Base-by-base conservation (phyloP, 2,888 invertebrate species). In the Pegoplata infirma region DNA sequence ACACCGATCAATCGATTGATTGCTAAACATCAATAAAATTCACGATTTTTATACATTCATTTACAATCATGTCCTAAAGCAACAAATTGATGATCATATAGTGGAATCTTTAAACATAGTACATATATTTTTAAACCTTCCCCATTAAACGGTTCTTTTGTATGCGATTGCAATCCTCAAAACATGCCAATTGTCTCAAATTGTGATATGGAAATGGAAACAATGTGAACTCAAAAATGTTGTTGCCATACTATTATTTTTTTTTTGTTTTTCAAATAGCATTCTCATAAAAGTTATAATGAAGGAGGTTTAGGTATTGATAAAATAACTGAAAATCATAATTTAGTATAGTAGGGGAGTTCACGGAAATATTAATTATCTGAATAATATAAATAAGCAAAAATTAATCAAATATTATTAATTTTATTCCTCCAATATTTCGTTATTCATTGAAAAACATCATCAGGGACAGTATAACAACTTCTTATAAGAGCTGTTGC, bases 31-130 rank as follows among this genome's bases (percentile, higher is more conserved):
- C 19, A 40, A 25, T 47, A 44, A 51, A 51, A 44, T 59, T 51
- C 14, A 55, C 25, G 25, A 44, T 40, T 44, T 61, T 64, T 40
- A 40, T 25, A 77, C 28, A 51, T 61, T 68, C 63, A 69, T 72
- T 78, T 73, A 68, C 47, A 58, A 53, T 47, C 68, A 32, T 63
- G 47, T 51, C 77, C 77, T 69, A 36, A 68, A 69, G 73, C 68
- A 51, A 56, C 19, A 67, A 23, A 55, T 49, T 67, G 67, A 75
- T 68, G 68, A 75, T 63, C 25, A 25, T 7, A 32, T 28, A 4
- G 46, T 32, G 8, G 32, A 28, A 28, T 28, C 6, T 8, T 32
- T 32, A 12, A 10, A 23, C 23, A 32, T 32, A 32, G 32, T 32
- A 23, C 23, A 32, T 32, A 32, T 32, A 32, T 10, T 32, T 12